Conservation (phyloP, 1,140 invertebrate genomes). For the Habropoda laboriosa region DNA sequence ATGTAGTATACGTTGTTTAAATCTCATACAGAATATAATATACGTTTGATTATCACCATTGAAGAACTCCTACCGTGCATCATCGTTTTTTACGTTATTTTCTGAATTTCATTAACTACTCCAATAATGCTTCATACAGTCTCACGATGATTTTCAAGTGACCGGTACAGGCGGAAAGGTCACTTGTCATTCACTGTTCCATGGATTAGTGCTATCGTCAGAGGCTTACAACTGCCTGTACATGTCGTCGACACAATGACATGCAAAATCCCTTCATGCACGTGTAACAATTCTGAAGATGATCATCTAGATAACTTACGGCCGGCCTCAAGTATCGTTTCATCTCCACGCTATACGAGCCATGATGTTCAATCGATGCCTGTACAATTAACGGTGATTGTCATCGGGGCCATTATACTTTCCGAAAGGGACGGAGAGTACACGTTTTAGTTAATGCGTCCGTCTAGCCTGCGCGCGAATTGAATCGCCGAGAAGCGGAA, state of each 20-base stretch:
- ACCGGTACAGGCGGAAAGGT: too few species aligned
- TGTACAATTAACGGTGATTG: conserved; percentile 54
- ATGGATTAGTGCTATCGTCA: neutral
- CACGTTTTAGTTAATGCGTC: conserved; percentile 54
- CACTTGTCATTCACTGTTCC: neutral
- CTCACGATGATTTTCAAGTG: too few species aligned
- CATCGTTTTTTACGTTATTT: too few species aligned
- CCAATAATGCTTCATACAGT: too few species aligned
- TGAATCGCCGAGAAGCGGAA: conserved; percentile 34
- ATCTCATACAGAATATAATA: too few species aligned
- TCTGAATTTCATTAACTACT: too few species aligned
- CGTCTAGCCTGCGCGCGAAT: neutral
- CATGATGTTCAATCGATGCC: conserved; percentile 2
- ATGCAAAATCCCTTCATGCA: neutral
- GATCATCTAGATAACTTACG: neutral
- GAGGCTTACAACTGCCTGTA: neutral
- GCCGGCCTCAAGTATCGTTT: conserved; percentile 6
- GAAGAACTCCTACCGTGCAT: too few species aligned
- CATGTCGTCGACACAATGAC: neutral
- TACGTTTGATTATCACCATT: too few species aligned
- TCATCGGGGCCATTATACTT: conserved; percentile 35
- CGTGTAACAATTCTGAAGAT: neutral
- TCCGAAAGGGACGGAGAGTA: conserved; percentile 8
- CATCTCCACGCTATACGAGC: neutral
- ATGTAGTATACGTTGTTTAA: too few species aligned